Conservation (phyloP, 2,888 invertebrate genomes). For the Arrhopalites spinosus region DNA sequence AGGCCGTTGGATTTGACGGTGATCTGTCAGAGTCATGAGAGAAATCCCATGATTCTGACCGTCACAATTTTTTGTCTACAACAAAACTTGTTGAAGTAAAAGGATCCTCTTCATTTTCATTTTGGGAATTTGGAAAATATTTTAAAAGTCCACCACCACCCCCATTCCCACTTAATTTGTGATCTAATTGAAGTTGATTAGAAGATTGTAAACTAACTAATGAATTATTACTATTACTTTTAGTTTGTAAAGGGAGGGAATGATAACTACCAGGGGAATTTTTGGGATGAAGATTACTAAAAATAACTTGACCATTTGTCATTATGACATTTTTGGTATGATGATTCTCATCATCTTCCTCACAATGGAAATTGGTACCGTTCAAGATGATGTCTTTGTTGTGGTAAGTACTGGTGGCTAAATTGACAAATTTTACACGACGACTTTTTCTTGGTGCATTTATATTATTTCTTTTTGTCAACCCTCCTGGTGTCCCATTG, state of each 20-base stretch:
- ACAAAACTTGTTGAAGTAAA: background rate
- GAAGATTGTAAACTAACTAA: too few species aligned
- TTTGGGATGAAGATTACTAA: background rate
- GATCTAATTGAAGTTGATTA: too few species aligned
- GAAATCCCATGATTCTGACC: background rate
- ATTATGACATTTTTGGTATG: background rate
- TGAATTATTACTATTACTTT: too few species aligned
- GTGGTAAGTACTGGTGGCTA: background rate
- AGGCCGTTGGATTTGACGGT: too few species aligned
- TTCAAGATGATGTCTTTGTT: conserved; percentile 1
- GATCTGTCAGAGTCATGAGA: too few species aligned
- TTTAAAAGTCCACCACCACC: background rate
- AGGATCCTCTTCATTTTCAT: background rate
- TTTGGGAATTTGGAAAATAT: background rate
- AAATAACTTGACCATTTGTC: background rate
- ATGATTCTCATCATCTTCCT: too few species aligned
- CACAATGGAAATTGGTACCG: background rate
- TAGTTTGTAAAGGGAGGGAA: background rate
- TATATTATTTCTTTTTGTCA: background rate
- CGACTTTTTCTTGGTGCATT: conserved; percentile 29
- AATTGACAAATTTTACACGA: conserved; percentile 34
- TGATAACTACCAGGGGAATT: background rate
- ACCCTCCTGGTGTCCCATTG: background rate
- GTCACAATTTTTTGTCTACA: background rate
- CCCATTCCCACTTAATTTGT: too few species aligned